Evolutionary conservation across 2,797 vertebrate species (phyloP), one percentile per base, ranked within the genome.

Genomic region (Dicrostonyx torquatus): DNA sequence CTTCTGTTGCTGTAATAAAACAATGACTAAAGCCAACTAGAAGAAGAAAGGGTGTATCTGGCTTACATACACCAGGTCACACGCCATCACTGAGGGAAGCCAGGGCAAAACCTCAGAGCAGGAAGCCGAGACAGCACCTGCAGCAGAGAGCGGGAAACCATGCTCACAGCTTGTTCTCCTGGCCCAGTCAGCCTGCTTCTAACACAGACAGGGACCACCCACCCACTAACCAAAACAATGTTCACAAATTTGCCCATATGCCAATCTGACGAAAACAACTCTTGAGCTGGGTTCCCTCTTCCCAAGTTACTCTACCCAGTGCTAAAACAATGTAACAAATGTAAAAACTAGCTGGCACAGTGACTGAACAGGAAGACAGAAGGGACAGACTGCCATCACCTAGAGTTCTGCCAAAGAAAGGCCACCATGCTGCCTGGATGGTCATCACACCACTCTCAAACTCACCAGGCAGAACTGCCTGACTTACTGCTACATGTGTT

Each of bases 1-100:
- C 22, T 85, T 85, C 62, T 68, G 82, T 15, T 68, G 62, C 34
- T 68, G 18, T 85, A 68, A 68, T 50, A 68, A 68, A 84, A 68
- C 45, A 84, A 26, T 50, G 64, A 68, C 82, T 68, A 48, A 66
- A 48, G n/a, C 31, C 45, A 68, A n/a, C 6, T 48, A n/a, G 12
- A 18, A 34, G 62, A n/a, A n/a, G 31, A 50, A 68, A 68, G 62
- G 11, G 22, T 24, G 50, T 48, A 26, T 9, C 1, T 85, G 31
- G 62, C 82, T 66, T 66, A 84, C 12, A 84, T 48, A 83, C 34
- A 43, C 82, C 60, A 66, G 40, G 18, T 50, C 6, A 66, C 18
- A 66, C 29, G 2, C 20, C 82, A 50, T 22, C 29, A 18, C 58
- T 62, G 55, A 43, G 26, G 22, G n/a, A 18, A 62, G 40, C 45